Evolutionary conservation across 2,888 invertebrate genomes (phyloP).

Genomic region (Tenthredo scrophulariae): DNA sequence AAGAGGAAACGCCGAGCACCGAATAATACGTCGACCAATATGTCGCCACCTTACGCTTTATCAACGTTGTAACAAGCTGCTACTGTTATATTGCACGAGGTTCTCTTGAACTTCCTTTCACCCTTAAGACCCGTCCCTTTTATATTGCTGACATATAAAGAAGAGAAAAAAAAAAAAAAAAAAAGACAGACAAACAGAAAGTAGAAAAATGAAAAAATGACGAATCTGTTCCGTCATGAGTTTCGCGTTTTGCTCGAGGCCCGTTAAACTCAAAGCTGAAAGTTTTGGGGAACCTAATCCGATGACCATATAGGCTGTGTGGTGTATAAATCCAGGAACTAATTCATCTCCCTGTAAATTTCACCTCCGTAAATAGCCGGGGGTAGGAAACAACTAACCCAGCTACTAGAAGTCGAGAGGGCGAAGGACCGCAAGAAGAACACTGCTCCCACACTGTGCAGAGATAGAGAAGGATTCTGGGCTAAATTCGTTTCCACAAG

Average conservation of each 20-base stretch:
- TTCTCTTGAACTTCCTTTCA: conserved; percentile 19
- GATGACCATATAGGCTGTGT: background rate
- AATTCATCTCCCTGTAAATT: conserved; percentile 19
- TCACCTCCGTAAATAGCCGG: conserved; percentile 19
- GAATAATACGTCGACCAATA: conserved; percentile 42
- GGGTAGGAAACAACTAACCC: conserved; percentile 4
- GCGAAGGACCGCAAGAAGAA: conserved; percentile 47
- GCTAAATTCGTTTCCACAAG: conserved; percentile 31
- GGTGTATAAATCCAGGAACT: background rate
- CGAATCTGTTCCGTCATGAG: background rate
- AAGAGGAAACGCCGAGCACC: background rate
- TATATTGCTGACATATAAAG: conserved; percentile 39
- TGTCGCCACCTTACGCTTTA: conserved; percentile 69
- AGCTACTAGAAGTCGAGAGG: conserved; percentile 41
- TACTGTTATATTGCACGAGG: conserved; percentile 68
- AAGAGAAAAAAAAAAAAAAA: background rate
- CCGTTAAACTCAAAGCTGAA: background rate
- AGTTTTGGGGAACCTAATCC: background rate
- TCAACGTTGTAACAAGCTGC: conserved; percentile 77
- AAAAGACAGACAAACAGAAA: background rate
- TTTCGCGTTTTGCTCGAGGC: background rate
- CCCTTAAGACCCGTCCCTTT: background rate
- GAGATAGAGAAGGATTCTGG: conserved; percentile 51
- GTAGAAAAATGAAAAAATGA: background rate
- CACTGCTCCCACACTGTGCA: conserved; percentile 37